Evolutionary conservation across 2,888 invertebrate genomes (phyloP).

Genomic region (Diabrotica balteata): DNA sequence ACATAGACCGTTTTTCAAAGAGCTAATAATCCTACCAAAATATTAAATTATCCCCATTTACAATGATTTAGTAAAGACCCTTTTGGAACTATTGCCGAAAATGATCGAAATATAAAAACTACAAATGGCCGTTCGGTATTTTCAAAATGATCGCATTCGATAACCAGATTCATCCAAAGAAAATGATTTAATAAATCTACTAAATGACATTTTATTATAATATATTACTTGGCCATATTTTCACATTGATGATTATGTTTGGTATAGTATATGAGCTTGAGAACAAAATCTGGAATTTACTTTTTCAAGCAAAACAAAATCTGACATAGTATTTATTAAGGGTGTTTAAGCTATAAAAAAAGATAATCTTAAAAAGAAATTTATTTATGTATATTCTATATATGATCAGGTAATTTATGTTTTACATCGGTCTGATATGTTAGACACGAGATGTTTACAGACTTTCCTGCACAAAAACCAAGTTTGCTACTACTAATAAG

Average conservation of each 20-base stretch:
- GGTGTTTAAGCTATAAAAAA: no score
- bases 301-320: no score
- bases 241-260: constrained; percentile 32
- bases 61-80: constrained; percentile 35
- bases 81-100: constrained; percentile 29
- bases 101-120: constrained; percentile 47
- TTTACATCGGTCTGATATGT: no score
- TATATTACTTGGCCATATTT: constrained; percentile 53
- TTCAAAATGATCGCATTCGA: constrained; percentile 58
- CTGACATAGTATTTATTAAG: no score
- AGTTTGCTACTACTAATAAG: no score
- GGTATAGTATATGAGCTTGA: constrained; percentile 19
- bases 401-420: no score
- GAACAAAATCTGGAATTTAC: no score
- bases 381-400: no score
- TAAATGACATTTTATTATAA: constrained; percentile 61
- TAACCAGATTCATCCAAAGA: constrained; percentile 55
- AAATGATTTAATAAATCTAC: constrained; percentile 61
- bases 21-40: constrained; percentile 14
- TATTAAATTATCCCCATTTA: constrained; percentile 35
- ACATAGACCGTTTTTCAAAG: background rate
- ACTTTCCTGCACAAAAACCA: no score
- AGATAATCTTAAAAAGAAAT: no score
- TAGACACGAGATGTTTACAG: no score
- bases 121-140: constrained; percentile 48